Evolutionary conservation across 2,888 invertebrate species (phyloP).

Genomic region (Ptychoptera albimana): DNA sequence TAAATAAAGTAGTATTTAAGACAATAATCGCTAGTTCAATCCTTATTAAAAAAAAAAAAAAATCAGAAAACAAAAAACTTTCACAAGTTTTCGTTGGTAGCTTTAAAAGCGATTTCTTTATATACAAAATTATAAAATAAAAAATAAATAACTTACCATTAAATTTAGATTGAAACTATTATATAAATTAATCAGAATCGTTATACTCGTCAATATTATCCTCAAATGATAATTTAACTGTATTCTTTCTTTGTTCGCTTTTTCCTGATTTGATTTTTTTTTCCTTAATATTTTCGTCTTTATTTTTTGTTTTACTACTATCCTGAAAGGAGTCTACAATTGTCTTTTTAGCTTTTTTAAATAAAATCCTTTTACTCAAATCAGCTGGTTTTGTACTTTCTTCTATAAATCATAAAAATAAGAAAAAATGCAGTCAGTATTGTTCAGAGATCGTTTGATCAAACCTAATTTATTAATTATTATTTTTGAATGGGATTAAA

Average conservation of each 20-base stretch:
- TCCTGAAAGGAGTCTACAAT: constrained; percentile 4
- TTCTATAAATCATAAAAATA: constrained; percentile 30
- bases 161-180: too few species aligned
- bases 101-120: too few species aligned
- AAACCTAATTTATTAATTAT: too few species aligned
- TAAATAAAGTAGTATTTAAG: too few species aligned
- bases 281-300: constrained; percentile 9
- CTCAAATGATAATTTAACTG: too few species aligned
- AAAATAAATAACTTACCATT: too few species aligned
- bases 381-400: constrained; percentile 42
- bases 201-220: too few species aligned
- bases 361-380: constrained; percentile 40
- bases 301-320: constrained; percentile 10
- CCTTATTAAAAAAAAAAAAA: background rate
- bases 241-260: constrained; percentile 11
- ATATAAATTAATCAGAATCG: too few species aligned
- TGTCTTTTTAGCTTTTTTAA: constrained; percentile 27
- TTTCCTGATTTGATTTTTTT: constrained; percentile 13
- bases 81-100: too few species aligned
- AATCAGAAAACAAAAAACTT: too few species aligned
- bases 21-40: background rate
- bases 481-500: background rate
- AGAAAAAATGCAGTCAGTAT: background rate
- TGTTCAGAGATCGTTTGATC: background rate
- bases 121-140: too few species aligned